Conservation (phyloP, 2,888 invertebrate genomes). For the Hecatera dysodea region DNA sequence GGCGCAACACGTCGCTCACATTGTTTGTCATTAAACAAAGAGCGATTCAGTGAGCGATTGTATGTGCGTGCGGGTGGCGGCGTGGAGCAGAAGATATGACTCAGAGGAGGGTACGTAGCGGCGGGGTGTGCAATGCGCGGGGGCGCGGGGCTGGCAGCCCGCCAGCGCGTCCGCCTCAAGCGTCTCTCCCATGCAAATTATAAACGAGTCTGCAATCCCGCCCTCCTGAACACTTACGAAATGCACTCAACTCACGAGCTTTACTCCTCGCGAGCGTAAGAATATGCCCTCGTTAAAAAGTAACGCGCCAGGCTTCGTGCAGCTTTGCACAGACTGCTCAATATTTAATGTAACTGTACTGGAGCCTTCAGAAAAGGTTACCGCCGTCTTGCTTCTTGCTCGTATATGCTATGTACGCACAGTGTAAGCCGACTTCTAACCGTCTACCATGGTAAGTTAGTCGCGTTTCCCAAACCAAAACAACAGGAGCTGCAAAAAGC, state of each 20-base stretch:
- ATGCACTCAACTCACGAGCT: conserved; percentile 54
- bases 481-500: neutral
- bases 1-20: neutral
- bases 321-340: conserved; percentile 21
- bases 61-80: neutral
- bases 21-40: neutral
- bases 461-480: neutral
- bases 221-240: conserved; percentile 50
- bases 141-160: conserved; percentile 12
- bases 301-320: conserved; percentile 26
- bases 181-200: conserved; percentile 43
- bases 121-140: neutral
- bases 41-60: neutral
- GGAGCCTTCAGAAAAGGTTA: conserved; percentile 28
- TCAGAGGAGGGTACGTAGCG: neutral
- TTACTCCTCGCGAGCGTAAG: conserved; percentile 35
- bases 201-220: conserved; percentile 41
- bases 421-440: neutral
- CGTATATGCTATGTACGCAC: neutral
- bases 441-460: neutral
- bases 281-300: conserved; percentile 34
- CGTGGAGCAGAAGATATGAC: neutral
- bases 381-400: neutral
- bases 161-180: conserved; percentile 22
- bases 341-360: conserved; percentile 38